Base-by-base conservation (phyloP, 1,140 invertebrate species). In the Oncopodura yosiiana region DNA sequence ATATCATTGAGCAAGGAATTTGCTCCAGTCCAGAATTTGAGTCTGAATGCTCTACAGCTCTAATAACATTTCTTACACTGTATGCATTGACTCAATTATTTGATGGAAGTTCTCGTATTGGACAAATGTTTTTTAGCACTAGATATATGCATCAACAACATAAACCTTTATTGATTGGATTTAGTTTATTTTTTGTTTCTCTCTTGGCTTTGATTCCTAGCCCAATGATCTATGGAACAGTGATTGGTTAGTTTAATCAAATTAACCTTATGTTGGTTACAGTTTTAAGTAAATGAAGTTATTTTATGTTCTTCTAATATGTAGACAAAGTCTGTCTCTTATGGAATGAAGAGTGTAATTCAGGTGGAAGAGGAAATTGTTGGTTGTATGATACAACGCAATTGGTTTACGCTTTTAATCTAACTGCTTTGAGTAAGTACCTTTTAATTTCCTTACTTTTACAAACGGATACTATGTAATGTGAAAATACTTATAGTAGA, bases 111-210 rank as follows among this genome's bases (percentile, higher is more conserved):
- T 60, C 56, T 12, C 34, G 65, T 49, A 62, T 68, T 12, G 66
- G 66, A 36, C n/a, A n/a, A n/a, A n/a, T n/a, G n/a, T n/a, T 18
- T 26, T 48, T 37, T 8, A 37, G 8, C n/a, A 27, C 5, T 30
- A 67, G 66, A 55, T 65, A 59, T 43, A 62, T 68, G 8, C 58
- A 65, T 19, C 56, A 55, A 14, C 54, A 64, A 42, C 66, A 68
- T 38, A 68, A 67, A 49, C 56, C 50, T 32, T 60, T 68, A 48
- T 64, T 65, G 5, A 53, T 66, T 14, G 67, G 67, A 21, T 29
- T 66, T 11, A 58, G 23, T 21, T 36, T 49, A 14, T 26, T 49
- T 3, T 5, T 49, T 16, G 19, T 49, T 3, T 36, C 30, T 18
- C 14, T 38, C n/a, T 38, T 49, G n/a, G 48, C 48, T 3, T 37